These are phyloP conservation scores for Protophormia terraenovae DNA, from an alignment of 2,888 invertebrate genomes.

Conservation along the genomic window DNA sequence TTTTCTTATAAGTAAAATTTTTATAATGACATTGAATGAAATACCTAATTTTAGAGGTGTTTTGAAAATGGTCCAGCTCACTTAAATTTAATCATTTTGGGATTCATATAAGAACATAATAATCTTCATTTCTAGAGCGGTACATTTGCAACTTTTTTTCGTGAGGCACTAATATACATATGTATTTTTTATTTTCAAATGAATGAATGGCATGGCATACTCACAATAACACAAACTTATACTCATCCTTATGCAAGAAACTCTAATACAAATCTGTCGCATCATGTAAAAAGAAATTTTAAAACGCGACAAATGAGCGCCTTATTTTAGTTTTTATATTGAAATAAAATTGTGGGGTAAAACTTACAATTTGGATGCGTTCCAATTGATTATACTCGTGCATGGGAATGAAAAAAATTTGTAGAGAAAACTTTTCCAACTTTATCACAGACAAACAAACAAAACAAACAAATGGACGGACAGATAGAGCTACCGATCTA, in stretches of 20 bases:
- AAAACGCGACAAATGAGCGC: constrained; percentile 72
- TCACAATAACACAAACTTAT: neutral
- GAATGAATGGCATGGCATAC: constrained; percentile 22
- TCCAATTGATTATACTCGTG: constrained; percentile 71
- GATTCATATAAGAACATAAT: too few species aligned
- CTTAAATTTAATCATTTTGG: too few species aligned
- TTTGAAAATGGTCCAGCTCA: too few species aligned
- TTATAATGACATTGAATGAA: too few species aligned
- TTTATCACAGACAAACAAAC: constrained; percentile 38
- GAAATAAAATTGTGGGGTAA: constrained; percentile 73
- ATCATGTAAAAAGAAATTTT: constrained; percentile 68
- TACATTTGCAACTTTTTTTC: too few species aligned
- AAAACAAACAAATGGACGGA: constrained; percentile 24
- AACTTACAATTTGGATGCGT: constrained; percentile 75
- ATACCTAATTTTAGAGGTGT: too few species aligned
- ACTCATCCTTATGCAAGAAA: neutral
- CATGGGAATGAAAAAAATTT: constrained; percentile 16
- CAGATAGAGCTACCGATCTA: constrained; percentile 19
- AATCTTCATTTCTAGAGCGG: too few species aligned
- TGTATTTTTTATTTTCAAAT: too few species aligned
- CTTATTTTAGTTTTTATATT: constrained; percentile 63
- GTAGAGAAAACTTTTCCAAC: constrained; percentile 51
- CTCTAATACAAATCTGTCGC: constrained; percentile 52
- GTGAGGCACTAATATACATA: too few species aligned
- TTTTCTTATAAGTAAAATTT: too few species aligned